These are phyloP conservation scores for Labeo rohita DNA, from an alignment of 2,113 vertebrate species.

Conservation along the genomic window DNA sequence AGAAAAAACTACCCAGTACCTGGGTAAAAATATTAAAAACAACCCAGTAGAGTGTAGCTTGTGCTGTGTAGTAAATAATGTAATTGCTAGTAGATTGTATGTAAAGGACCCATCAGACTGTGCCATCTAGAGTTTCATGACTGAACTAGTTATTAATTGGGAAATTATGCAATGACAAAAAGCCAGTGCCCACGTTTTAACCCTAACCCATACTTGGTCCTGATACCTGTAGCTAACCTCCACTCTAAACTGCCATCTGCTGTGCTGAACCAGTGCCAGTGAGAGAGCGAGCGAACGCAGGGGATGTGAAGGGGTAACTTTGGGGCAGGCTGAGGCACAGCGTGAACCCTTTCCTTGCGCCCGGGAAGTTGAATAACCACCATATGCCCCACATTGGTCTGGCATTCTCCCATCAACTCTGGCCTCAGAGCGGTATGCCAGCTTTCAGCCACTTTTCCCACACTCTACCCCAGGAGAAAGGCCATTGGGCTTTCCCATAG, in stretches of 20 bases:
- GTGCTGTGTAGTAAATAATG: no score
- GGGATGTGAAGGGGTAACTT: slow-evolving; percentile 35
- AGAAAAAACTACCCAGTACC: no score
- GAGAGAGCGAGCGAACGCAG: neutral
- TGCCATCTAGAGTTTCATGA: neutral
- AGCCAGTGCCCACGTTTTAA: neutral
- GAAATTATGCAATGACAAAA: neutral
- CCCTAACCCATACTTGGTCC: neutral
- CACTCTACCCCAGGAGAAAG: slow-evolving; percentile 52
- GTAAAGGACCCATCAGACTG: neutral
- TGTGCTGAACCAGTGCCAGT: slow-evolving; percentile 43
- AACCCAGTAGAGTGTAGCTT: no score
- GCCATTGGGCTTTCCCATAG: slow-evolving; percentile 59
- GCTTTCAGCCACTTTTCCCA: slow-evolving; percentile 59
- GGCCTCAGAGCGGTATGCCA: slow-evolving; percentile 51
- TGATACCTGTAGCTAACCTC: slow-evolving; percentile 40
- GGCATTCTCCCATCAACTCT: slow-evolving; percentile 51
- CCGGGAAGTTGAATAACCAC: slow-evolving; percentile 58
- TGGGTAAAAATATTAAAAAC: no score
- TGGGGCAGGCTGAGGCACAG: slow-evolving; percentile 46
- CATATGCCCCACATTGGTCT: slow-evolving; percentile 56
- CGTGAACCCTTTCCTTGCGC: slow-evolving; percentile 39
- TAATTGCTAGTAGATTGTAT: neutral
- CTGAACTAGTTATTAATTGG: neutral
- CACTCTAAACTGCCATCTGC: slow-evolving; percentile 45